Percentiles rank a stretch among this genome's conserved stretches.
phyloP scores from a whole-genome alignment of 2,888 invertebrate species.

The Parnassius smintheus region DNA sequence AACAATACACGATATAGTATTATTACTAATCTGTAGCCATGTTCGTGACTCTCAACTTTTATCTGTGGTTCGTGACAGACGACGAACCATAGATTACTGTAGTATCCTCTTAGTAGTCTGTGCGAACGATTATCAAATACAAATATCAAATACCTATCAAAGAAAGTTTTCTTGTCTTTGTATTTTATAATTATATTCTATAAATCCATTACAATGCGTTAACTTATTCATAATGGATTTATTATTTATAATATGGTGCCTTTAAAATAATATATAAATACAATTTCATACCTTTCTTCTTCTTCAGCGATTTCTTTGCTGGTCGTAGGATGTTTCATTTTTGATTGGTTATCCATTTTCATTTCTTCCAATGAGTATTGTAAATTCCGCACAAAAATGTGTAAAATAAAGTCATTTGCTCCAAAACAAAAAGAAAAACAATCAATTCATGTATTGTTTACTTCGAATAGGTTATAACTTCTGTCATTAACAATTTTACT shows the following conservation, averaged over 20 bases:
- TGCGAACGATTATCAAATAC: no score
- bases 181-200: no score
- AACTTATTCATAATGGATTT: no score
- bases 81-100: no score
- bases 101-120: no score
- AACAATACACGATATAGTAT: no score
- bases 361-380: slow-evolving; percentile 31
- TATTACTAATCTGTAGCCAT: no score
- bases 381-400: neutral
- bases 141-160: no score
- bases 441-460: neutral
- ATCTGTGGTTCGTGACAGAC: no score
- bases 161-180: slow-evolving; percentile 20
- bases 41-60: no score
- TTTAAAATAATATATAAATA: neutral
- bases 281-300: slow-evolving; percentile 59
- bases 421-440: slow-evolving; percentile 7
- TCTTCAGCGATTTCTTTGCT: slow-evolving; percentile 60
- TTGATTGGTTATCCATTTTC: slow-evolving; percentile 60
- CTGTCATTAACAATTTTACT: slow-evolving; percentile 1
- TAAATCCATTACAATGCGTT: no score
- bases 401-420: neutral
- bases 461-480: slow-evolving; percentile 20
- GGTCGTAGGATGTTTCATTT: slow-evolving; percentile 46
- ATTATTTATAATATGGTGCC: no score